Evolutionary conservation across 2,888 invertebrate genomes (phyloP), one percentile per base, ranked within the genome.

Genomic region (Frankliniella intonsa): DNA sequence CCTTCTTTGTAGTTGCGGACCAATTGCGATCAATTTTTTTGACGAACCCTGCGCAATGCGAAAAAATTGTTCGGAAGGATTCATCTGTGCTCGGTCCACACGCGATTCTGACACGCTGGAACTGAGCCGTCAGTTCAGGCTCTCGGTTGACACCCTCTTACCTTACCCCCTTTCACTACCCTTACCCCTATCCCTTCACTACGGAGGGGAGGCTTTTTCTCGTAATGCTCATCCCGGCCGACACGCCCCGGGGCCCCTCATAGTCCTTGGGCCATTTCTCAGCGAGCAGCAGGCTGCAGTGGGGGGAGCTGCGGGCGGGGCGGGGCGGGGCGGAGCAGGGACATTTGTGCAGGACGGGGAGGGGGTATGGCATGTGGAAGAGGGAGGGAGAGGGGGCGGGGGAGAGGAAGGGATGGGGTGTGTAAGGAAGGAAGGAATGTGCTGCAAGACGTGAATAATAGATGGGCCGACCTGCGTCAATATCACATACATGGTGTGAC

Each of bases 391-490:
- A 1, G n/a, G 65, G 2, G 69, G 7, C 12, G 69, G 22, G n/a
- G 22, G 65, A 9, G 69, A 22, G 69, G 55, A 11, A 22, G 22
- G 69, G 69, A 69, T n/a, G 69, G 62, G 62, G n/a, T n/a, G 14
- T 62, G 62, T 19, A 17, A 69, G 69, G 55, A 17, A 17, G 55
- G 14, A 14, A 55, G 55, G 55, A 55, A 14, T 55, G 55, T 19
- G 55, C 17, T 55, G 55, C 55, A 76, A 76, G 69, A 76, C 69
- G 69, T 76, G 69, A n/a, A 76, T 76, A 76, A 76, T 76, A 76
- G 69, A 76, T 76, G 69, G 25, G 25, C 69, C 69, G 69, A 76
- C 69, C 69, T 76, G 69, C 25, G 69, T 76, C 69, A 76, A 76
- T 76, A 76, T 76, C 69, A 22, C 69, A 76, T 76, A 76, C 69